A percentile compares a stretch with the other conserved stretches of the same genome.
These are phyloP conservation scores for Aramus guarauna DNA, from an alignment of 2,113 vertebrate species.

Conservation along the genomic window DNA sequence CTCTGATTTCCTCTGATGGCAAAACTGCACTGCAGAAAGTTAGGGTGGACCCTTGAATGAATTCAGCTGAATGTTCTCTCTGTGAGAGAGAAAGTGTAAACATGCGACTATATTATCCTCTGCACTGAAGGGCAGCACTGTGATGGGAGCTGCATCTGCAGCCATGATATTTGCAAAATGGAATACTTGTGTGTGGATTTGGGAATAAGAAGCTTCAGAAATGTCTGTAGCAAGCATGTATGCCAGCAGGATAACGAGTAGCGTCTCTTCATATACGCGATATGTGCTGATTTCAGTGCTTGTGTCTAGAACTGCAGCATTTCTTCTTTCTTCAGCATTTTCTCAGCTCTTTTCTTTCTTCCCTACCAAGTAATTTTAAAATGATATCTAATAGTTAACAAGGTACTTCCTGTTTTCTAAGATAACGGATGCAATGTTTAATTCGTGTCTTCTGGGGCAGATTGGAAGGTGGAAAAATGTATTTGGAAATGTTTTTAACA, in stretches of 20 bases:
- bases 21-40: neutral
- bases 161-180: neutral
- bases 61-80: neutral
- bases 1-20: neutral
- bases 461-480: neutral
- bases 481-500: neutral
- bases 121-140: neutral
- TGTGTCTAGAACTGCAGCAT: neutral
- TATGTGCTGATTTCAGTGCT: neutral
- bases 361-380: slow-evolving; percentile 14
- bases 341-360: neutral
- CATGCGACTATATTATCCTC: neutral
- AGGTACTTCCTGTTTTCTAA: neutral
- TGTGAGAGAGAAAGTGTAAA: neutral
- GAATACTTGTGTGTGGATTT: neutral
- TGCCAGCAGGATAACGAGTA: neutral
- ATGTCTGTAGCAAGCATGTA: neutral
- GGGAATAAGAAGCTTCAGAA: slow-evolving; percentile 24
- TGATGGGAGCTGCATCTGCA: slow-evolving; percentile 18
- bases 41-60: neutral
- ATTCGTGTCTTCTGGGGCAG: neutral
- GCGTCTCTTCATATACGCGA: neutral
- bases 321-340: neutral
- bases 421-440: neutral
- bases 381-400: neutral